Evolutionary conservation across 2,113 vertebrate species (phyloP).

Genomic region (Colistium nudipinnis): DNA sequence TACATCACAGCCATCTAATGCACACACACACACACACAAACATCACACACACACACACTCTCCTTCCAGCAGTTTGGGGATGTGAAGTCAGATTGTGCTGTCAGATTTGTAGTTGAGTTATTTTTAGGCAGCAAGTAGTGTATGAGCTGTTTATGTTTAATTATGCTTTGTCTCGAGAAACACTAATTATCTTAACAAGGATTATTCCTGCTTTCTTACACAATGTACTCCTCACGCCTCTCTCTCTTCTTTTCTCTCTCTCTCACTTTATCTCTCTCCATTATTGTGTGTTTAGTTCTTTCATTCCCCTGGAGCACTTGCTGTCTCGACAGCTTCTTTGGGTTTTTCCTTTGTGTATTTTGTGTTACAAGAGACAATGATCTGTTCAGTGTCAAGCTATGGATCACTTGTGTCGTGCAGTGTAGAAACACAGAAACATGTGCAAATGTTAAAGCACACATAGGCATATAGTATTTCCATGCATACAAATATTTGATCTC

Average conservation of each 20-base stretch:
- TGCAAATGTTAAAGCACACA: conserved; percentile 2
- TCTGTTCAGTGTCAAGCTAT: conserved; percentile 23
- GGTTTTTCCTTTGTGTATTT: not conserved
- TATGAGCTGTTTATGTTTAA: conserved; percentile 66
- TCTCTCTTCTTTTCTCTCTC: conserved; percentile 6
- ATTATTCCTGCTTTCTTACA: conserved; percentile 59
- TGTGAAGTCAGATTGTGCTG: not conserved
- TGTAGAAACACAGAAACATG: not conserved
- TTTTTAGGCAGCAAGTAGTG: conserved; percentile 60
- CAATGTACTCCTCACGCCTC: conserved; percentile 11
- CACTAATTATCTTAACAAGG: conserved; percentile 67
- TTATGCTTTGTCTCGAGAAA: conserved; percentile 63
- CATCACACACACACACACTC: not conserved
- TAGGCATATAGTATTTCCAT: not conserved
- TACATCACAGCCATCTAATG: conserved; percentile 38
- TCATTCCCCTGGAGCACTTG: conserved; percentile 10
- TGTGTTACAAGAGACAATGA: conserved; percentile 14
- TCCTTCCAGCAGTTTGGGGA: conserved; percentile 10
- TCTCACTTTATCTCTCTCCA: not conserved
- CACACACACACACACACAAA: conserved; percentile 7
- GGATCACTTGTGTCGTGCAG: not conserved
- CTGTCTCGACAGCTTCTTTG: conserved; percentile 9
- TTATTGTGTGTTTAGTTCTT: conserved; percentile 30
- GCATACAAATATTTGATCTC: conserved; percentile 5
- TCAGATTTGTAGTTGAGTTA: conserved; percentile 30